Evolutionary conservation across 2,113 vertebrate species (phyloP), one percentile per base, ranked within the genome.

Genomic region (Rhinichthys klamathensis): DNA sequence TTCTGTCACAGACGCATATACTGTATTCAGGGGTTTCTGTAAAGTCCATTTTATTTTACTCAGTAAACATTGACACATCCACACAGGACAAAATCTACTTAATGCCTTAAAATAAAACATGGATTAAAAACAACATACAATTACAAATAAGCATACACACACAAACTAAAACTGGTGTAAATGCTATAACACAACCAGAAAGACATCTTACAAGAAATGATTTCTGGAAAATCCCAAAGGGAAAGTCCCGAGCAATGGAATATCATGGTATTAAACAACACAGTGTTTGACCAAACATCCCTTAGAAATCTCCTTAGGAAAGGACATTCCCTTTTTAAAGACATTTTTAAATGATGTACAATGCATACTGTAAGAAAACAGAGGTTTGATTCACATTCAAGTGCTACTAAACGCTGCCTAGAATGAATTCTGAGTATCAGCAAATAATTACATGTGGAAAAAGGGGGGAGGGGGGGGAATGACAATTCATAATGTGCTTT

Each of bases 31-130:
- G 10, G 13, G 13, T 77, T 49, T 80, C 21, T 87, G 83, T 84
- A 90, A 89, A 90, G 51, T 78, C 93, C 91, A 91, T 92, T 93
- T 94, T 94, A 93, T 93, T 93, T 74, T 58, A 60, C 69, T 38
- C 49, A 78, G 80, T 88, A 82, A 86, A 86, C 72, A 60, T 67
- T 70, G 49, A 83, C 41, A 61, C 80, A 87, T 75, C 60, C 78
- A 81, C 84, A 87, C 74, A 82, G 44, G 83, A 79, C 88, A 87
- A 77, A 81, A 70, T 41, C 54, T 84, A 85, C 70, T 60, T 67
- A 38, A 63, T 85, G 70, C 65, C 73, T 79, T 76, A 58, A 46
- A 60, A 63, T n/a, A 70, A 67, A 72, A 72, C 61, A 30, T 84
- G 35, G 1, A 76, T 73, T 32, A 13, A 82, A 5, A 67, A 70